Conservation (phyloP, 2,888 invertebrate species). For the Lycophotia porphyrea region DNA sequence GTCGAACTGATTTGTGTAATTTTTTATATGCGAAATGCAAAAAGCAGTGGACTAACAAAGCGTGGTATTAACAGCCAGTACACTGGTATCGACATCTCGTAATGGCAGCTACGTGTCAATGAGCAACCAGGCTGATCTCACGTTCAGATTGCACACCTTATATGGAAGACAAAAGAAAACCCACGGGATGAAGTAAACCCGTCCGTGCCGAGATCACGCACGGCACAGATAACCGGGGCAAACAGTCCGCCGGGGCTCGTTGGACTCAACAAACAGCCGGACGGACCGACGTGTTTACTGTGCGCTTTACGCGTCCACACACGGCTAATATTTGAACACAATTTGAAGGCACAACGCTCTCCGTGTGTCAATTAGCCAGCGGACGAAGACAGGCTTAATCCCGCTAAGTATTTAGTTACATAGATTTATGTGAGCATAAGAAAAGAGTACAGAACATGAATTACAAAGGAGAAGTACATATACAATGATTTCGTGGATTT, state of each 20-base stretch:
- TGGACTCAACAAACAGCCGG: conserved; percentile 82
- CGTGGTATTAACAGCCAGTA: conserved; percentile 53
- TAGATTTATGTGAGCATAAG: conserved; percentile 44
- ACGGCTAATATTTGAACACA: conserved; percentile 85
- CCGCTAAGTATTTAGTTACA: conserved; percentile 69
- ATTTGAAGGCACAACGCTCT: conserved; percentile 87
- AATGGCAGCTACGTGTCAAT: conserved; percentile 76
- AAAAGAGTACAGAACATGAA: conserved; percentile 71
- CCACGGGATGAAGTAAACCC: conserved; percentile 71
- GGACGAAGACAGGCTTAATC: conserved; percentile 68
- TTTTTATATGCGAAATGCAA: conserved; percentile 21
- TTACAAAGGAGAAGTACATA: conserved; percentile 71
- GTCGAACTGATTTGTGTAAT: neutral
- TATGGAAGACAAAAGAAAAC: conserved; percentile 75
- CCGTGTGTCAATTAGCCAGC: conserved; percentile 78
- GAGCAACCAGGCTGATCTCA: conserved; percentile 68
- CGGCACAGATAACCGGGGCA: conserved; percentile 75
- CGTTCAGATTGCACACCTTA: conserved; percentile 73
- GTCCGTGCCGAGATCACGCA: conserved; percentile 78
- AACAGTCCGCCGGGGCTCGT: conserved; percentile 78
- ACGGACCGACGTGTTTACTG: conserved; percentile 80
- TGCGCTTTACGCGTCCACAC: conserved; percentile 80
- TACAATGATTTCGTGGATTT: conserved; percentile 68
- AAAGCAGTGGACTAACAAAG: conserved; percentile 36
- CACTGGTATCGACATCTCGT: conserved; percentile 60